Conservation (phyloP, 1,140 invertebrate genomes). For the Penaeus chinensis region DNA sequence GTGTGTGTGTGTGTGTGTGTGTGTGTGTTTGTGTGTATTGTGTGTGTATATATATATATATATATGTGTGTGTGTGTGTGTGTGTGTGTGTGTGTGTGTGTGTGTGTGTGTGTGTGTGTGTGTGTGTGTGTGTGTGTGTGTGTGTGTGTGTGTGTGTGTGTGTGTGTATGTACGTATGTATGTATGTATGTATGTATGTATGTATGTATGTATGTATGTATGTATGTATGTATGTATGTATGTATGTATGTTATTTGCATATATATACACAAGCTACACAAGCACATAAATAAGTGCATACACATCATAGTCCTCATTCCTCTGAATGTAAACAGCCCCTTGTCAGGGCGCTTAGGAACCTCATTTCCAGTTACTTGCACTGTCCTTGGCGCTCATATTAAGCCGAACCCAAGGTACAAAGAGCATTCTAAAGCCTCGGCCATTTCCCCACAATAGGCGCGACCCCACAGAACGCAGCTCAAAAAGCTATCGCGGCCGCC, state of each 20-base stretch:
- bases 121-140: not conserved
- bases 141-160: not conserved
- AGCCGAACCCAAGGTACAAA: too few relatives aligned
- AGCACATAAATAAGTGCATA: not conserved
- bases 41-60: conserved; percentile 4
- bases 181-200: not conserved
- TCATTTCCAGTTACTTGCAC: not conserved
- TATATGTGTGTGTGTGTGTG: not conserved
- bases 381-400: too few relatives aligned
- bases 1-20: not conserved
- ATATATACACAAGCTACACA: conserved; percentile 7
- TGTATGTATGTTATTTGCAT: not conserved
- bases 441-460: too few relatives aligned
- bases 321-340: too few relatives aligned
- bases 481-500: too few relatives aligned
- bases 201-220: not conserved
- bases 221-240: not conserved
- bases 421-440: too few relatives aligned
- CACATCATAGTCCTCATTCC: conserved; percentile 7
- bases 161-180: not conserved
- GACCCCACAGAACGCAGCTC: too few relatives aligned
- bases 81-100: too few relatives aligned
- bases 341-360: not conserved
- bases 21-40: not conserved
- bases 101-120: not conserved